Evolutionary conservation across 2,888 invertebrate genomes (phyloP).

Genomic region (Pyrrhia umbra): DNA sequence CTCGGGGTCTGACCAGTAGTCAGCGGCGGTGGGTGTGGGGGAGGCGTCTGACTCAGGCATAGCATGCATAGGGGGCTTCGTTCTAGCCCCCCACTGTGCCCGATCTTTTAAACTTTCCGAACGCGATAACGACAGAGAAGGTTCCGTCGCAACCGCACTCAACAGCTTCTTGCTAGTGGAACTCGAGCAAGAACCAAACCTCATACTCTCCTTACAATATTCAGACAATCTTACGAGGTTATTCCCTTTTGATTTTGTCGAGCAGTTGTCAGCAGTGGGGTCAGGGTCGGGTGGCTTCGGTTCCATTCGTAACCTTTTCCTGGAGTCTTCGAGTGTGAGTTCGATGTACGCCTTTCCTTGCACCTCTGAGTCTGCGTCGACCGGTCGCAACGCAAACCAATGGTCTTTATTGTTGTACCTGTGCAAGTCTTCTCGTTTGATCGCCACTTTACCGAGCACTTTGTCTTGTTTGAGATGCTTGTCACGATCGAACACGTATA

Average conservation of each 20-base stretch:
- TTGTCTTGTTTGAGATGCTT: constrained; percentile 96
- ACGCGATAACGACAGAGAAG: constrained; percentile 82
- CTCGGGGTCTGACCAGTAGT: constrained; percentile 89
- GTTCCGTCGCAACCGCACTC: constrained; percentile 82
- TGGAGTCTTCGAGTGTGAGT: constrained; percentile 92
- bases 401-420: constrained; percentile 97
- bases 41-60: constrained; percentile 83
- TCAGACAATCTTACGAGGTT: constrained; percentile 85
- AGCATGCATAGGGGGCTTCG: constrained; percentile 85
- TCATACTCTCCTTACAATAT: constrained; percentile 87
- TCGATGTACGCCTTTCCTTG: constrained; percentile 97
- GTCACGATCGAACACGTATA: constrained; percentile 97
- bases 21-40: constrained; percentile 85
- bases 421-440: constrained; percentile 96
- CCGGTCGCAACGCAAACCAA: constrained; percentile 96
- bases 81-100: constrained; percentile 81
- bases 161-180: constrained; percentile 86
- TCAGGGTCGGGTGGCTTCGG: constrained; percentile 87
- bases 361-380: constrained; percentile 97
- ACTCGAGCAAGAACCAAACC: constrained; percentile 87
- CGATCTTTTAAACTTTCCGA: constrained; percentile 88
- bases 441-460: constrained; percentile 94
- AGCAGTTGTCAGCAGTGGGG: constrained; percentile 76
- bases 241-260: constrained; percentile 80
- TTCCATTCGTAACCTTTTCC: constrained; percentile 88